Base-by-base conservation (phyloP, 2,888 invertebrate genomes). In the Nomada hirtipes region DNA sequence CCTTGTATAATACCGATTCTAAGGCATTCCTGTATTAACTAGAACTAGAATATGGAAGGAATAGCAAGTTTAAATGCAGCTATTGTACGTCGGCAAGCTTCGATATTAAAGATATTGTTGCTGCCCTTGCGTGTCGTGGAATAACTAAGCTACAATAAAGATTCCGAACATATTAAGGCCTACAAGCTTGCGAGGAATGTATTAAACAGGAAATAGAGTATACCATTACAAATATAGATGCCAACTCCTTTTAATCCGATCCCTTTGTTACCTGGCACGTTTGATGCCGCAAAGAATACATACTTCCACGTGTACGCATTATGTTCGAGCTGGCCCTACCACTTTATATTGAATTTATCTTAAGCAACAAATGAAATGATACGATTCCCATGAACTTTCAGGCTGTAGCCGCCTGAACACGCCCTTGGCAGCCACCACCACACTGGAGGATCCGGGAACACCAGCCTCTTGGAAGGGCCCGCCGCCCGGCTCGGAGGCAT, bases 391-490 rank as follows among this genome's bases (percentile, higher is more conserved):
- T 94, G 2, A 47, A 65, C 44, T 76, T 94, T 63, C 95, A 97
- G 97, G 97, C 95, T 97, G 97, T 96, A 97, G 97, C 96, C 96
- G 97, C 95, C 96, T 93, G 84, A 93, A 92, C 82, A 92, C 93
- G 85, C 93, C 93, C 92, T 90, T 93, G 91, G 93, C 93, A 92
- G 93, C 92, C 89, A 92, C 96, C 94, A 95, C 96, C 95, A 96
- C 96, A 94, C 96, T 96, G 96, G 96, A 96, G 95, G 96, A 96
- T 95, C 96, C 96, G 92, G 93, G 93, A 83, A 93, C 93, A 64
- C 93, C 95, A 93, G 95, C 96, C 92, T 96, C 96, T 94, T 97
- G 97, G 97, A 97, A 97, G 96, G 96, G 96, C 95, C 96, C 94
- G 95, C 96, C 95, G 93, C 95, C 95, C 94, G 95, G 95, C 93